Conservation (phyloP, 1,140 invertebrate genomes). For the Drosophila baimaii region DNA sequence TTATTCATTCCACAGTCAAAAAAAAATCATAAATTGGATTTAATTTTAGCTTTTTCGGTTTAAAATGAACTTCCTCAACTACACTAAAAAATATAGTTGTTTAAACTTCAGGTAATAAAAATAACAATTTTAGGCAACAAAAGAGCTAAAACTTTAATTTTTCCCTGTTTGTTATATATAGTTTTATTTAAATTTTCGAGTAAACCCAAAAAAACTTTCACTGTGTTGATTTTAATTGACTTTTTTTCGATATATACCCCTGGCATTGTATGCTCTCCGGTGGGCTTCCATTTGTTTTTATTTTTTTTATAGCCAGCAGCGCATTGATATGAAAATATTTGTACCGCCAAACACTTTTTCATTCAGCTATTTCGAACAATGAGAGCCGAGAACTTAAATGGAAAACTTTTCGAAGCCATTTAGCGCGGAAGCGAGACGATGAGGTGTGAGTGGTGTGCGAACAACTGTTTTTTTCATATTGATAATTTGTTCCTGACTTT, state of each 20-base stretch:
- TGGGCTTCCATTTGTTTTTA: constrained; percentile 41
- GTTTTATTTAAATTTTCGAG: neutral
- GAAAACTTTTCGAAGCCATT: constrained; percentile 41
- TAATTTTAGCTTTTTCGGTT: no score
- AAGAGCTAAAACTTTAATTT: neutral
- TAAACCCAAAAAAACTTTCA: neutral
- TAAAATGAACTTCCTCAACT: neutral
- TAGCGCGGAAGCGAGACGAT: constrained; percentile 1
- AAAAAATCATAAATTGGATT: no score
- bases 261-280: constrained; percentile 31
- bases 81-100: neutral
- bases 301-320: constrained; percentile 6
- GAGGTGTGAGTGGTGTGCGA: constrained; percentile 37
- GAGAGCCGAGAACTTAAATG: constrained; percentile 19
- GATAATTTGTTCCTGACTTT: constrained; percentile 4
- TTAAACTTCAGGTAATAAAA: neutral
- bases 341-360: constrained; percentile 20
- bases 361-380: constrained; percentile 27
- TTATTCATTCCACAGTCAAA: rapidly evolving
- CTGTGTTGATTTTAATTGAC: constrained; percentile 20
- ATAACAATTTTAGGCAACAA: neutral
- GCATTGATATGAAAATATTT: constrained; percentile 33
- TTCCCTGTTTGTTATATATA: neutral
- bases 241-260: constrained; percentile 33
- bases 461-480: constrained; percentile 41